Evolutionary conservation across 2,888 invertebrate genomes (phyloP), one percentile per base, ranked within the genome.

Genomic region (Brachypalpus laphriformis): DNA sequence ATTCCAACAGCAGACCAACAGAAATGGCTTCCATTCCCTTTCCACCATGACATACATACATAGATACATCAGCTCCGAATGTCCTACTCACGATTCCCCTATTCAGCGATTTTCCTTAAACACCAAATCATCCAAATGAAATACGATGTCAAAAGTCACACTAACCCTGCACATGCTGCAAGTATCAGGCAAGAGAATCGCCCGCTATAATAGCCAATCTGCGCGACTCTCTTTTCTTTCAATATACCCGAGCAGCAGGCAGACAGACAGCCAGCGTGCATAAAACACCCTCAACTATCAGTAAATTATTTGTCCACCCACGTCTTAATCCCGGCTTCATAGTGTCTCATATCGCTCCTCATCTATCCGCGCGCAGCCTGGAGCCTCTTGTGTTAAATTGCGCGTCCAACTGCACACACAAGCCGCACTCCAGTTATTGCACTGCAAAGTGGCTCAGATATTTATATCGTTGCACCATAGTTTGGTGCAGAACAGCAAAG

Each of bases 221-320:
- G 61, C 11, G 34, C 34, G 68, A 56, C 49, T 61, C 70, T 63
- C 70, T 63, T 75, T 57, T 40, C 31, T 47, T 20, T 8, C 16
- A 45, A 31, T 42, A 31, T 18, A 14, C 16, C 18, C 42, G 56
- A 8, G 45, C 63, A 16, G 42, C 9, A 34, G 34, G 9, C 34
- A 34, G 34, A 34, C 31, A 56, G 14, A 28, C 75, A 59, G 16
- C 31, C 40, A 8, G 57, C 14, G 40, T 16, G 42, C 75, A 78
- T 74, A 85, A 75, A 71, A 81, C 85, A 85, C 85, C 81, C 85
- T 80, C 85, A 71, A 75, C 75, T 76, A 71, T 74, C 71, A 85
- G 85, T 85, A 85, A 85, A 85, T 85, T 85, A 85, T 85, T 85
- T 85, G 85, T 85, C 85, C 85, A 85, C 85, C 85, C 85, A 85